Conservation (phyloP, 1,140 invertebrate genomes). For the Zophobas morio region DNA sequence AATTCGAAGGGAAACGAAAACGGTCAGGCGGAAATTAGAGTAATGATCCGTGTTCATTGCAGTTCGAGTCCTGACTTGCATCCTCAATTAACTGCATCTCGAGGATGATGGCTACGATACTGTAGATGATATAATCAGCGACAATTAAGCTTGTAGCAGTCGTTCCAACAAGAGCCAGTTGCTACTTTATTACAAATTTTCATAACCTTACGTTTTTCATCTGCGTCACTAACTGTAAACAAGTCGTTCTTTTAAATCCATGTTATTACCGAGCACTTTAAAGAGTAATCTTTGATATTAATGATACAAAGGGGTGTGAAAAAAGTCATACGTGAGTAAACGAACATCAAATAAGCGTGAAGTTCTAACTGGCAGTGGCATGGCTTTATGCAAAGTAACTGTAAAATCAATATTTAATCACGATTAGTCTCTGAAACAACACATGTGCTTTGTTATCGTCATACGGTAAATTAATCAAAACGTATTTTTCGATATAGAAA, state of each 20-base stretch:
- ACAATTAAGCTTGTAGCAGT: constrained; percentile 7
- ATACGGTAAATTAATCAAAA: constrained; percentile 62
- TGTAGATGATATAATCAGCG: constrained; percentile 13
- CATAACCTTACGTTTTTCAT: not conserved
- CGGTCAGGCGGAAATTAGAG: constrained; percentile 56
- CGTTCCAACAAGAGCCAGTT: not conserved
- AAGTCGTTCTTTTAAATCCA: not conserved
- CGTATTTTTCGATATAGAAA: constrained; percentile 61
- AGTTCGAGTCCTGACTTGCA: constrained; percentile 52
- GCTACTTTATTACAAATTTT: not conserved
- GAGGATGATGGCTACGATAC: constrained; percentile 21
- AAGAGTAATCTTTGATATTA: not conserved
- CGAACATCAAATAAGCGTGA: constrained; percentile 35
- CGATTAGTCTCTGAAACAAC: constrained; percentile 60
- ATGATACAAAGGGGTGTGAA: constrained; percentile 9
- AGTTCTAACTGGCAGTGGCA: constrained; percentile 34
- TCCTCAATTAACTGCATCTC: constrained; percentile 53
- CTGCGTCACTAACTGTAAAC: not conserved
- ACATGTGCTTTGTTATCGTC: constrained; percentile 60
- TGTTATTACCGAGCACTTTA: not conserved
- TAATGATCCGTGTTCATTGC: constrained; percentile 56
- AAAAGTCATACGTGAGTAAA: constrained; percentile 23
- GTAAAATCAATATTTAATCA: constrained; percentile 62
- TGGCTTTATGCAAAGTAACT: constrained; percentile 58
- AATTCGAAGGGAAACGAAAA: constrained; percentile 46